phyloP scores from a whole-genome alignment of 2,888 invertebrate genomes.

The Campoplex nolae region DNA sequence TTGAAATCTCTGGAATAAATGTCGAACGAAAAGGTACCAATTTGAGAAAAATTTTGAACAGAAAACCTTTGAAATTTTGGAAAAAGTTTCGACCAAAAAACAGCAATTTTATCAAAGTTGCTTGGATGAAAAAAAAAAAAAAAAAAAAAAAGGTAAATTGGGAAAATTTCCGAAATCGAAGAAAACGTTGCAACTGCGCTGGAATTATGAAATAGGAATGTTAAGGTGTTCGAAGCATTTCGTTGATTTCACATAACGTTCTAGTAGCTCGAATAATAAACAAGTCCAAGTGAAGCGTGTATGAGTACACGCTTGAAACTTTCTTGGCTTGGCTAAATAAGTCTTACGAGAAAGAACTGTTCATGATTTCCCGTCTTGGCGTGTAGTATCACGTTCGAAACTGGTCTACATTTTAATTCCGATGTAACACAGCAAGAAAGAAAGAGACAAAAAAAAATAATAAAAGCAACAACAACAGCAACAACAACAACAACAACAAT shows the following conservation, averaged over 20 bases:
- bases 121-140: background rate
- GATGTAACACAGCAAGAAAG: background rate
- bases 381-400: constrained; percentile 40
- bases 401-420: constrained; percentile 58
- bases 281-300: constrained; percentile 30
- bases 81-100: too few species aligned
- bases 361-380: constrained; percentile 39
- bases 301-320: constrained; percentile 53
- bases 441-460: background rate
- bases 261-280: constrained; percentile 46
- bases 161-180: background rate
- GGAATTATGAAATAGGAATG: constrained; percentile 16
- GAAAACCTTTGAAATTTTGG: too few species aligned
- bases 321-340: constrained; percentile 63
- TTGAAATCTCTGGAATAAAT: too few species aligned
- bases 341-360: constrained; percentile 46
- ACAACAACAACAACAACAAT: background rate
- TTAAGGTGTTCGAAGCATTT: constrained; percentile 11
- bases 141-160: background rate
- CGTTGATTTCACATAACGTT: constrained; percentile 31
- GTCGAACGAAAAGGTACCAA: too few species aligned
- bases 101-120: too few species aligned
- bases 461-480: background rate
- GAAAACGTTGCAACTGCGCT: background rate
- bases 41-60: too few species aligned